Base-by-base conservation (phyloP, 35 echinoderm and acorn worm genomes). In the Holothuria glaberrima region DNA sequence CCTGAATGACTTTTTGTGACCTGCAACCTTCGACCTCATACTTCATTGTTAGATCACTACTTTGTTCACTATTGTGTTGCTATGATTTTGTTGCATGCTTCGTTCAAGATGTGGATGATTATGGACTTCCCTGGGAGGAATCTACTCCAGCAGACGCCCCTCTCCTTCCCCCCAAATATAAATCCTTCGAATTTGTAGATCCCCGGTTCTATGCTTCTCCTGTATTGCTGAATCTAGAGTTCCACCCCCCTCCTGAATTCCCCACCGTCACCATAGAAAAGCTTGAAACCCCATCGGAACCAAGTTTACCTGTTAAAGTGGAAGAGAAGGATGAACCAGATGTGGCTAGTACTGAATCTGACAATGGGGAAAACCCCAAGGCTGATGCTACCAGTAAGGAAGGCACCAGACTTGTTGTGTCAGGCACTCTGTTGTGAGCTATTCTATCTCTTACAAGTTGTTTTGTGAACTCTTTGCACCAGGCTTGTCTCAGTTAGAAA, bases 91-190 rank as follows among this genome's bases (percentile, higher is more conserved):
- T 82, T 82, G 79, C 79, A 82, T 82, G 79, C 79, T 57, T 27
- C 79, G 3, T 9, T 82, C 9, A 82, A 82, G 79, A 82, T 30
- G 25, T 82, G 79, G 79, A 82, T 57, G 79, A 82, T 82, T 82
- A 82, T 50, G 79, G 79, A 58, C 46, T 82, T 25, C 79, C 79
- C 79, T 82, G 79, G 79, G 79, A 58, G 25, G 79, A 82, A 21
- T 82, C 57, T 50, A 56, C 79, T 48, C 79, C 79, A 13, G 57
- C 79, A 12, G 79, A 82, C 24, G 79, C 48, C 41, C 79, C 79
- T 28, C 48, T 60, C 54, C 25, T 58, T 13, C 57, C 57, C 79
- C 79, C 71, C 32, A 75, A 45, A n/a, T 75, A 75, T 38, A 75
- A 38, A 75, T 75, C 71, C 33, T 75, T 75, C 0, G 71, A 75